Base-by-base conservation (phyloP, 2,797 vertebrate genomes). In the Paratrypauchen microcephalus region DNA sequence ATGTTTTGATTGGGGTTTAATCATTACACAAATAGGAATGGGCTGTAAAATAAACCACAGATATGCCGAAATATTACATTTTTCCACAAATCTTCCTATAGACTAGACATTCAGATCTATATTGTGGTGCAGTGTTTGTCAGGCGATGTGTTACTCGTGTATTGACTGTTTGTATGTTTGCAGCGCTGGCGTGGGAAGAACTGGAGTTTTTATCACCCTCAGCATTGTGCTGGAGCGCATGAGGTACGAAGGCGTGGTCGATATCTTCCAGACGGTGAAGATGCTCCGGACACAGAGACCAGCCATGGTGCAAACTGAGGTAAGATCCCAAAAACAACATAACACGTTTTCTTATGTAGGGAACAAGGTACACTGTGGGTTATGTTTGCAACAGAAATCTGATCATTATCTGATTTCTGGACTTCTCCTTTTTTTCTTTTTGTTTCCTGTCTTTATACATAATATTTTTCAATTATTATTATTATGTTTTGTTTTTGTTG, bases 231-330 rank as follows among this genome's bases (percentile, higher is more conserved):
- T 99, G 91, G 97, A 99, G 84, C 87, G 97, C 41, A 99, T 99
- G 97, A 96, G 97, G 71, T 98, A 98, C 0, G 97, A 99, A 83
- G 97, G 97, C 0, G 97, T 98, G 83, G 97, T 99, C 77, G 97
- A 99, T 90, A 96, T 99, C 87, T 99, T 99, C 94, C 97, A 99
- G 94, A 99, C 97, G 0, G 97, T 99, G 81, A 98, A 99, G 93
- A 97, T 98, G 97, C 94, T 99, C 75, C 94, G 97, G 78, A 99
- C 97, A 45, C 97, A 99, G 93, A 91, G 97, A 87, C 97, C 97
- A 13, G 98, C 97, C 59, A 99, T 98, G 98, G 97, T 99, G 88
- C 97, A 99, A 78, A 99, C 97, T 4, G 97, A 99, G 96, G 98
- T 99, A 32, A 90, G 92, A 28, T 54, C 69, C 71, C 65, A 36